Evolutionary conservation across 2,113 vertebrate species (phyloP).

Genomic region (Paratilapia polleni): DNA sequence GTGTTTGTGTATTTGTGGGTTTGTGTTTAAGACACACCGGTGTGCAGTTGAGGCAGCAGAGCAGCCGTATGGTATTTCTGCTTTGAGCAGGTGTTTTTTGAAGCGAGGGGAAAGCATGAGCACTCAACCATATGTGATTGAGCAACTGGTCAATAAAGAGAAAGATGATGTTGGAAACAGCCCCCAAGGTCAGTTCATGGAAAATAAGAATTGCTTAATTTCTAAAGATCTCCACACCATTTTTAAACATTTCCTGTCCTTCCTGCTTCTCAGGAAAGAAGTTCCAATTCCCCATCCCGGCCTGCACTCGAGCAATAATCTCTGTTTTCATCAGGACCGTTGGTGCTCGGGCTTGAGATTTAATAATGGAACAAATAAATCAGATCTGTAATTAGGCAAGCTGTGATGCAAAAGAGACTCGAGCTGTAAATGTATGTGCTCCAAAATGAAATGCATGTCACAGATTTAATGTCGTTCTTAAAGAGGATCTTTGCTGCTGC

Average conservation of each 20-base stretch:
- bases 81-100: conserved; percentile 13
- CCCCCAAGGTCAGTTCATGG: conserved; percentile 15
- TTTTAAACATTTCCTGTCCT: neutral
- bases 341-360: conserved; percentile 46
- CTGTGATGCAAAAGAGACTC: conserved; percentile 22
- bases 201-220: neutral
- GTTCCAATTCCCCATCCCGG: conserved; percentile 73
- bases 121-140: neutral
- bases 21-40: neutral
- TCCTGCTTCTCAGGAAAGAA: conserved; percentile 4
- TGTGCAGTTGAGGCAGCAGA: neutral
- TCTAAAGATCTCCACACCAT: neutral
- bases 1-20: neutral
- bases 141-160: conserved; percentile 43
- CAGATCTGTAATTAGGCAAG: conserved; percentile 59
- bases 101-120: neutral
- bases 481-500: neutral
- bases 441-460: neutral
- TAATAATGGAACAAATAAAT: conserved; percentile 65
- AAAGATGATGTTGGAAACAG: conserved; percentile 15
- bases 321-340: conserved; percentile 60
- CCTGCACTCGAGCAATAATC: conserved; percentile 40
- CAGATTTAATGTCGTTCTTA: conserved; percentile 7
- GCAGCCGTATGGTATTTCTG: neutral
- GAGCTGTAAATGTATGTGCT: neutral